These are phyloP conservation scores for Lacanobia wlatinum DNA, from an alignment of 2,888 invertebrate species.

Conservation along the genomic window DNA sequence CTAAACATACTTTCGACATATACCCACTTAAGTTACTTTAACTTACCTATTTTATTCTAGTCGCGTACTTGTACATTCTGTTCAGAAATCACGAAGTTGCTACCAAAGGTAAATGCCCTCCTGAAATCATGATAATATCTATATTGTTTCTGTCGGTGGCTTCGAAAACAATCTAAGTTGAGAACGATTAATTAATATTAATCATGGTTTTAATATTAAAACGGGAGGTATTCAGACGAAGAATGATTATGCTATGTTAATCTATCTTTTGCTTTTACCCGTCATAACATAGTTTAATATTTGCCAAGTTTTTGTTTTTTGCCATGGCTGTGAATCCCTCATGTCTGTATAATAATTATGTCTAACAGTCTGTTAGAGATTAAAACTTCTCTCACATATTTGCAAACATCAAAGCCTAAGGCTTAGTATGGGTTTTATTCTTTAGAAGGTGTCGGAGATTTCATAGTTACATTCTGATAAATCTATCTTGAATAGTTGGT, in stretches of 20 bases:
- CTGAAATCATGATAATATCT: constrained; percentile 8
- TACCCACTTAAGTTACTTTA: neutral
- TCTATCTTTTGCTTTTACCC: constrained; percentile 3
- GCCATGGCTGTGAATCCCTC: neutral
- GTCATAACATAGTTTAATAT: constrained; percentile 1
- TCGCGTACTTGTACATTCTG: neutral
- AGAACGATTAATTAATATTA: constrained; percentile 37
- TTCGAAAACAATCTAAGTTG: constrained; percentile 21
- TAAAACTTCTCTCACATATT: neutral
- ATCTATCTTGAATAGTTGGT: neutral
- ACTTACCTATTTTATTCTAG: neutral
- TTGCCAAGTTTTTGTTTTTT: neutral
- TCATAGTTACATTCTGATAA: neutral
- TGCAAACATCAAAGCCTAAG: neutral
- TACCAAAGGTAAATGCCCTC: neutral
- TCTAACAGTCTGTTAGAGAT: neutral
- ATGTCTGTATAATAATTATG: neutral
- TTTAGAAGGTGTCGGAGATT: neutral
- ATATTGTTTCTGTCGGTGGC: constrained; percentile 1
- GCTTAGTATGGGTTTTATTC: neutral
- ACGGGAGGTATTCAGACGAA: constrained; percentile 15
- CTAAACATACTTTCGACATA: neutral
- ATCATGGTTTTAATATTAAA: constrained; percentile 25
- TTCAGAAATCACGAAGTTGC: neutral
- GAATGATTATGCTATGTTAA: constrained; percentile 13